These are phyloP conservation scores for Atopsyche davidsoni DNA, from an alignment of 1,140 invertebrate species.

Conservation along the genomic window DNA sequence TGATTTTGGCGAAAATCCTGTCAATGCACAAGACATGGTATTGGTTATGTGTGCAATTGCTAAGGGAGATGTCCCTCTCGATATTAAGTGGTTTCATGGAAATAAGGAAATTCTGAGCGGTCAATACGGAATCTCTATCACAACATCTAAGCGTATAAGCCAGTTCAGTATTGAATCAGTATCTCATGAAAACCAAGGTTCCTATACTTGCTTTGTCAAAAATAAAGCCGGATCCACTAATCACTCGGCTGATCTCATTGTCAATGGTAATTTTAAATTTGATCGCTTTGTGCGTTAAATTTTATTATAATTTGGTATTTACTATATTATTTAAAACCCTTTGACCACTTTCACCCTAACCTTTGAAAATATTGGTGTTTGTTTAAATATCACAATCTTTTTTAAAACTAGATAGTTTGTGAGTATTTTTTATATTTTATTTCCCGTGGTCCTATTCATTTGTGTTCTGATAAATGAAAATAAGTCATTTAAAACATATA, in stretches of 20 bases:
- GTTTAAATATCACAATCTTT: no score
- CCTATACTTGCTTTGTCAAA: conserved; percentile 60
- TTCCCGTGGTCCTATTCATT: no score
- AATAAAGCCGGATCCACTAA: conserved; percentile 59
- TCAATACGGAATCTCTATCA: conserved; percentile 26
- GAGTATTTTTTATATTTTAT: no score
- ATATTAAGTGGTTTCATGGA: conserved; percentile 51
- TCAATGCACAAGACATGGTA: conserved; percentile 57
- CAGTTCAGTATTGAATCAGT: conserved; percentile 54
- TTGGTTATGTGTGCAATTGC: conserved; percentile 56
- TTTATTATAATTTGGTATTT: no score
- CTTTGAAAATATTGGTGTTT: no score
- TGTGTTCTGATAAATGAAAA: no score
- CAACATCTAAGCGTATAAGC: conserved; percentile 34
- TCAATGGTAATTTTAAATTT: conserved; percentile 56
- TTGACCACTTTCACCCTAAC: conserved; percentile 6
- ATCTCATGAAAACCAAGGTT: conserved; percentile 56
- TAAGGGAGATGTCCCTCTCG: conserved; percentile 57
- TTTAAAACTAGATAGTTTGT: no score
- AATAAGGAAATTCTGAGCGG: conserved; percentile 34
- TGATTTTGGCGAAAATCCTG: conserved; percentile 53
- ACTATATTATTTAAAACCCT: background rate
- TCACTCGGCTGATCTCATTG: conserved; percentile 49
- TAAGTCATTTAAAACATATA: no score
- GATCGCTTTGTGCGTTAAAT: background rate